Evolutionary conservation across 1,140 invertebrate genomes (phyloP), one percentile per base, ranked within the genome.

Genomic region (Maconellicoccus hirsutus): DNA sequence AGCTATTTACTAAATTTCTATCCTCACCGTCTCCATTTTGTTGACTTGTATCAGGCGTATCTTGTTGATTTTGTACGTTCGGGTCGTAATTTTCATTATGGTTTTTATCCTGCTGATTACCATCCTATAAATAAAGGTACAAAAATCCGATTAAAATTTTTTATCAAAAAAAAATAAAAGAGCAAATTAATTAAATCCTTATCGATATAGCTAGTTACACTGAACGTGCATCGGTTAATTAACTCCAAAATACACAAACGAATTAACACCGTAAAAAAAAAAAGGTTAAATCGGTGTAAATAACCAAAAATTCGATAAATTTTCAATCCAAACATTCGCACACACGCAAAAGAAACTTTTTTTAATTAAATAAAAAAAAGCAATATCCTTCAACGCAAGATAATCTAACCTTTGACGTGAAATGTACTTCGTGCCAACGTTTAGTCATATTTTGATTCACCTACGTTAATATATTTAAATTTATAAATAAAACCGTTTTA

Each of bases 351-450:
- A n/a, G n/a, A n/a, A n/a, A n/a, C n/a, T n/a, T n/a, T n/a, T 33
- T 33, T 33, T 33, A 12, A 12, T 33, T 33, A 33, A 33, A 33
- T 6, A 3, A 33, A 33, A 33, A 33, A 33, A 33, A 33, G 12
- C 3, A 33, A 33, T 33, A 33, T 33, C 29, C 4, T 33, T 33
- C 29, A n/a, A n/a, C n/a, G n/a, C 12, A 59, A 59, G 21, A 16
- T 16, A 8, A 66, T 66, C 61, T 66, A 23, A 66, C 61, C 61
- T 66, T 66, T 73, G 33, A 69, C 63, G 70, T 26, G 26, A 42
- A 33, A 71, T 78, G 76, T 73, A 83, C 80, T 78, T 84, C 83
- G 73, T 82, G 81, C 82, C 82, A 84, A 42, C 78, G 79, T 74
- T 83, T 83, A 74, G 76, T 79, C 75, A 82, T 79, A 70, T 78